Evolutionary conservation across 1,140 invertebrate species (phyloP), one percentile per base, ranked within the genome.

Genomic region (Eurosta solidaginis): DNA sequence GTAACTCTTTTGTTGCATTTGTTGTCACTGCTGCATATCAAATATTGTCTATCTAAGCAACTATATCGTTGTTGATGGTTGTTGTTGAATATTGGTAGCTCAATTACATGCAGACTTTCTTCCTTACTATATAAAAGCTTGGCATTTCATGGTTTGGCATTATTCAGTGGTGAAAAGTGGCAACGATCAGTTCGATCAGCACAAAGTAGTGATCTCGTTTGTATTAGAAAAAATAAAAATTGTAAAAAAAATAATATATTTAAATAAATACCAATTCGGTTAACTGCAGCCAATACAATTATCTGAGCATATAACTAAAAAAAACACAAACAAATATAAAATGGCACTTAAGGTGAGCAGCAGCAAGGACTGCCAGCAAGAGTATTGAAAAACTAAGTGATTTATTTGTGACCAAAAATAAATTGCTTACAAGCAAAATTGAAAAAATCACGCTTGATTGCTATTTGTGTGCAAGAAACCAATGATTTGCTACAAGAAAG

Each of bases 81-180:
- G 75, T 17, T 52, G 75, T 40, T 76, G 33, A 45, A 20, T 45
- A 42, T 77, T 81, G 49, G 49, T 52, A 22, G 78, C 45, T 40
- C 73, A 44, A 40, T 73, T 27, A 54, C 40, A 40, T 59, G 59
- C 68, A 76, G 81, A 84, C 85, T 87, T 87, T 87, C 85, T 87
- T 87, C 83, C 85, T 85, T 85, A 86, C 80, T 82, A 87, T 87
- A 87, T 87, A 87, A 85, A 86, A 87, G 85, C 85, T 44, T 74
- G 81, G 73, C 77, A 79, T 82, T 82, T 81, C 81, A 82, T 86
- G 81, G 83, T 84, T 82, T 81, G 78, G 85, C 76, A 87, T 87
- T 86, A 87, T 87, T 87, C 85, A 86, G 81, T 85, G 79, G 83
- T 87, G 81, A 81, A 86, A 83, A 86, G 83, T 83, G 82, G 82